Evolutionary conservation across 2,888 invertebrate genomes (phyloP), one percentile per base, ranked within the genome.

Genomic region (Ochropacha duplaris): DNA sequence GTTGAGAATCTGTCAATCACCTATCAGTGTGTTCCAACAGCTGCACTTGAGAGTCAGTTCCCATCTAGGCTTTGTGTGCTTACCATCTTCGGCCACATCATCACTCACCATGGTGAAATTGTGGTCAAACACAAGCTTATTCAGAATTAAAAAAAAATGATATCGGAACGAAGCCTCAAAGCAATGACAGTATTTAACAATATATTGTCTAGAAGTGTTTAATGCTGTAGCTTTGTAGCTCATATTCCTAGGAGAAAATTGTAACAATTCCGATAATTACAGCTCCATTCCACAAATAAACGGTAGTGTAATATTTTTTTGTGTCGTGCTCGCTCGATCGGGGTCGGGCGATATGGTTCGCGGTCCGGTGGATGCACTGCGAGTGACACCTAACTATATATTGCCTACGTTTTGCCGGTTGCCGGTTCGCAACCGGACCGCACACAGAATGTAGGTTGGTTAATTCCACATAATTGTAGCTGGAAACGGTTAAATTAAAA

Each of bases 311-410:
- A 74, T 70, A 68, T 69, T 67, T 76, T 63, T 74, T 74, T 74
- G 49, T 54, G 51, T 28, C 12, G 49, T 44, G 28, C 26, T 52
- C 66, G 60, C 61, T 54, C 66, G 76, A 84, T 80, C 68, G 74
- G 66, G 77, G 77, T 68, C 75, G 71, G 54, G 59, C 71, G 75
- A 81, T 82, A 81, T 71, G 71, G 72, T 70, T 69, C 69, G 71
- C 73, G 72, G 76, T 76, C 68, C 71, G 64, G 60, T 68, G 69
- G 68, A 56, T 58, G 58, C 65, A 52, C 69, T 86, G 86, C 83
- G 76, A 64, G 69, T 85, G 86, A 84, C 86, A 82, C 70, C 65
- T 61, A 63, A 71, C 69, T 64, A 66, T 68, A 61, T 62, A 68
- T 72, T 62, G 62, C 64, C 31, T 59, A 61, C 60, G 59, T 68